These are phyloP conservation scores for Philypnodon macrostomus DNA, from an alignment of 2,797 vertebrate species.

Conservation along the genomic window DNA sequence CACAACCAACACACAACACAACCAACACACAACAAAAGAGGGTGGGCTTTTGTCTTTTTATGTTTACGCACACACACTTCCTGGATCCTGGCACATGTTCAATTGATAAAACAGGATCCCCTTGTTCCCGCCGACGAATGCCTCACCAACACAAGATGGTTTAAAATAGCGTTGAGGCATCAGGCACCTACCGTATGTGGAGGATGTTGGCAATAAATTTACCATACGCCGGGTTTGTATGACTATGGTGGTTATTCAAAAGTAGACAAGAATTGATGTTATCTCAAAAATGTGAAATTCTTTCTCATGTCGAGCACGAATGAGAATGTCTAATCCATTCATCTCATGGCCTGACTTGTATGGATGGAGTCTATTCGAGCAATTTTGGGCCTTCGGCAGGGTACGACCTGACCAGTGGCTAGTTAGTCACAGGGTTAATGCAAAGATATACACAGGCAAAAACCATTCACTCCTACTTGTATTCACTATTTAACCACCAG, in stretches of 20 bases:
- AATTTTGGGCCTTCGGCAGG: too few relatives aligned
- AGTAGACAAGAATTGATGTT: conserved; percentile 1
- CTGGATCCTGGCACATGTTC: conserved; percentile 38
- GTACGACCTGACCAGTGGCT: too few relatives aligned
- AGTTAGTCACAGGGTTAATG: too few relatives aligned
- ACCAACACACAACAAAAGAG: conserved; percentile 48
- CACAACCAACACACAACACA: too few relatives aligned
- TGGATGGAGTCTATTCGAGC: too few relatives aligned
- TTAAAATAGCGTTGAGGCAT: conserved; percentile 29
- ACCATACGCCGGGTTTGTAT: neutral
- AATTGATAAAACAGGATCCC: conserved; percentile 28
- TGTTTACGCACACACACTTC: conserved; percentile 22
- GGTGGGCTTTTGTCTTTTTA: conserved; percentile 42
- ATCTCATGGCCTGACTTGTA: too few relatives aligned
- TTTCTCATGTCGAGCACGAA: too few relatives aligned
- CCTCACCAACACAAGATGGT: conserved; percentile 27
- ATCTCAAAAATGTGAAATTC: too few relatives aligned
- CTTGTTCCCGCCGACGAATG: neutral
- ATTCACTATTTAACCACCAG: too few relatives aligned
- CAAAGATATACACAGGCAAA: too few relatives aligned
- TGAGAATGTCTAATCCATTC: too few relatives aligned
- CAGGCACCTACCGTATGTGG: conserved; percentile 46
- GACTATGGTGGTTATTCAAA: neutral
- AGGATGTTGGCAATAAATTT: conserved; percentile 19
- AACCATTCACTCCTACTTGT: too few relatives aligned